These are phyloP conservation scores for Dipodomys spectabilis DNA, from an alignment of 2,113 vertebrate species.

Conservation along the genomic window DNA sequence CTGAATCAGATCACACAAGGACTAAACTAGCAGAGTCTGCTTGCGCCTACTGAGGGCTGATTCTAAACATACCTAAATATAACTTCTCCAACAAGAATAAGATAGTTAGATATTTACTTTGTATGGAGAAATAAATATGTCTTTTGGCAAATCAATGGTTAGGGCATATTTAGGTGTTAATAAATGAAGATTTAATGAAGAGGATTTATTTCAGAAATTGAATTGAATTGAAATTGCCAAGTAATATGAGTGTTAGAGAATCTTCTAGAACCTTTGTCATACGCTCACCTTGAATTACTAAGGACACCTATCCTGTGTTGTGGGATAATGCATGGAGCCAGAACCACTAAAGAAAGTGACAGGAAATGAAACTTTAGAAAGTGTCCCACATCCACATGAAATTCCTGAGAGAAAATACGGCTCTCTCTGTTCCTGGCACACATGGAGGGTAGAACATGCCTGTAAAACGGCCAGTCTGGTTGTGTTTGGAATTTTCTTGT, in stretches of 20 bases:
- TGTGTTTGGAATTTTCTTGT: too few species aligned
- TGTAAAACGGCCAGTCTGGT: background rate
- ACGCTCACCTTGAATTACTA: background rate
- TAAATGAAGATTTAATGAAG: constrained; percentile 11
- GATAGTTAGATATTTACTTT: background rate
- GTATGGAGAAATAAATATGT: background rate
- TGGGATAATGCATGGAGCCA: background rate
- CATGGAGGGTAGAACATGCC: background rate
- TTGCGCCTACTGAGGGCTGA: background rate
- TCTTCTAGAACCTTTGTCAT: background rate
- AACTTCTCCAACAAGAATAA: background rate
- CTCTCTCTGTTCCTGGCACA: background rate
- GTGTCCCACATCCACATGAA: background rate
- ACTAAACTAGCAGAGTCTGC: background rate
- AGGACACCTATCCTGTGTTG: background rate
- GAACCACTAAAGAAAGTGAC: background rate
- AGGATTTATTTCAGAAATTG: constrained; percentile 49
- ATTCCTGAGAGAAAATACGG: background rate
- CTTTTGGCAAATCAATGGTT: background rate
- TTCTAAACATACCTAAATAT: background rate
- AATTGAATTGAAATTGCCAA: constrained; percentile 1
- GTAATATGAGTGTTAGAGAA: background rate
- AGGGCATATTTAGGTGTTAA: background rate
- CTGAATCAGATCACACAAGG: background rate
- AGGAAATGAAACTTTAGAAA: constrained; percentile 15